Conservation (phyloP, 2,888 invertebrate genomes). For the Ellobium chinense region DNA sequence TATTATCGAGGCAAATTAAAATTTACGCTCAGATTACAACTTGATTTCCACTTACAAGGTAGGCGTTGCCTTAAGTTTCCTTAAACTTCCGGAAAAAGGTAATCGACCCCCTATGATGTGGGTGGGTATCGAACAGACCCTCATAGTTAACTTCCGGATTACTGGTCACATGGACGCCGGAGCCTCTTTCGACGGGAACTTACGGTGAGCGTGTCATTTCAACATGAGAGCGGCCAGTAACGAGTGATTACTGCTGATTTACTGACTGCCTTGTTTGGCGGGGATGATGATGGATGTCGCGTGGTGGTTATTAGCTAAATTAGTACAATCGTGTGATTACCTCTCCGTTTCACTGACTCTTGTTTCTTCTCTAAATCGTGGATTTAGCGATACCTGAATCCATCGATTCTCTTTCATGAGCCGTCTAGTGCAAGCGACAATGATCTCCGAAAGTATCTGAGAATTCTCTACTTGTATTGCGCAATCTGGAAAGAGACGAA, state of each 20-base stretch:
- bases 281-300: neutral
- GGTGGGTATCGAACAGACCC: constrained; percentile 1
- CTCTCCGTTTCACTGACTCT: neutral
- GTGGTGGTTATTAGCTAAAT: constrained; percentile 29
- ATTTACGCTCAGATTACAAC: too few species aligned
- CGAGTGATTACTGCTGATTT: constrained; percentile 28
- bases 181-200: neutral
- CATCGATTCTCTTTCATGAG: neutral
- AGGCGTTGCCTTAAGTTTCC: too few species aligned
- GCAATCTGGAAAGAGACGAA: too few species aligned
- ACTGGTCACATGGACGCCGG: neutral
- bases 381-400: neutral
- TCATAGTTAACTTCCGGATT: constrained; percentile 1
- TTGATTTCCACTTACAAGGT: too few species aligned
- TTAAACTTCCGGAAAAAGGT: too few species aligned
- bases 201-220: constrained; percentile 15
- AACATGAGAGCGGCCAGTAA: neutral
- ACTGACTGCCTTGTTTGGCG: constrained; percentile 4
- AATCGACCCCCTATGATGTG: too few species aligned
- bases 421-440: too few species aligned
- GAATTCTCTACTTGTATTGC: too few species aligned
- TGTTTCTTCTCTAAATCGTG: neutral
- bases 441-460: too few species aligned
- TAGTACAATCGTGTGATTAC: constrained; percentile 17
- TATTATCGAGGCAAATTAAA: too few species aligned